Evolutionary conservation across 2,888 invertebrate genomes (phyloP).

Genomic region (Ceraclea dissimilis): DNA sequence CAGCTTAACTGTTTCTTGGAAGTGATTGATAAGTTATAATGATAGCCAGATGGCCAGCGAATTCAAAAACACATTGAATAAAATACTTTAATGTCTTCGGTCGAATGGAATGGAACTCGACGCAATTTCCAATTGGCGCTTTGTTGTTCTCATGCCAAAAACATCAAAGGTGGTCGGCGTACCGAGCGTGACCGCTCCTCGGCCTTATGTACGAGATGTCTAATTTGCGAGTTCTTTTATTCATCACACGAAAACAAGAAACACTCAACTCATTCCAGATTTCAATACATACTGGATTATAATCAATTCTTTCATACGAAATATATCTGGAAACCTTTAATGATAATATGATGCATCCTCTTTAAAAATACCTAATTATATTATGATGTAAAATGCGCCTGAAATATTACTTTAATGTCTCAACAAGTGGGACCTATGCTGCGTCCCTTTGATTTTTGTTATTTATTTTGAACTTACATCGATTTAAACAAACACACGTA

Average conservation of each 20-base stretch:
- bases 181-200: background rate
- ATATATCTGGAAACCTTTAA: too few relatives aligned
- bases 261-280: background rate
- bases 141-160: background rate
- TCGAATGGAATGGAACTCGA: background rate
- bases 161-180: background rate
- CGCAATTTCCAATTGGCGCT: background rate
- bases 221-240: background rate
- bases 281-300: background rate
- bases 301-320: too few relatives aligned
- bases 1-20: background rate
- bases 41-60: background rate
- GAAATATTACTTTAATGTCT: too few relatives aligned
- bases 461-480: too few relatives aligned
- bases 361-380: too few relatives aligned
- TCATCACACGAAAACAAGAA: background rate
- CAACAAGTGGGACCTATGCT: too few relatives aligned
- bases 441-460: too few relatives aligned
- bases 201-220: background rate
- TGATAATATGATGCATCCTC: too few relatives aligned
- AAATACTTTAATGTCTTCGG: background rate
- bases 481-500: too few relatives aligned
- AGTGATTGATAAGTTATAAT: background rate
- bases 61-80: background rate
- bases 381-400: too few relatives aligned